Evolutionary conservation across 1,140 invertebrate species (phyloP).

Genomic region (Conus ventricosus): DNA sequence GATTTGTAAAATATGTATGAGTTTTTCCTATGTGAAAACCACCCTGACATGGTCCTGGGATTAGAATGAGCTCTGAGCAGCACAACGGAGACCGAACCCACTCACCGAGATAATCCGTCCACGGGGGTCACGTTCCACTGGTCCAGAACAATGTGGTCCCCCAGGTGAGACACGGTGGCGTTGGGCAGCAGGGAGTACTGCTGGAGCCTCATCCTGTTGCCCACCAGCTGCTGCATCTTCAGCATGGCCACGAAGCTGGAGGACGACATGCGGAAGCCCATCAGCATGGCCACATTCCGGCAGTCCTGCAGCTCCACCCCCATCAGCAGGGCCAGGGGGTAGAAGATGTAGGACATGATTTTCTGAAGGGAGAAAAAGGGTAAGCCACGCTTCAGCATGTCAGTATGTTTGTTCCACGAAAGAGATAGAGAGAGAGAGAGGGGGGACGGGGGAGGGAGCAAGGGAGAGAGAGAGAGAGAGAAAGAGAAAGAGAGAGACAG

Average conservation of each 20-base stretch:
- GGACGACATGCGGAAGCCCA: slow-evolving; percentile 68
- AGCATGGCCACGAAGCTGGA: slow-evolving; percentile 71
- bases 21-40: too few relatives aligned
- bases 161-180: slow-evolving; percentile 27
- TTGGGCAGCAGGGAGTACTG: slow-evolving; percentile 46
- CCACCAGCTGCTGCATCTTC: slow-evolving; percentile 55
- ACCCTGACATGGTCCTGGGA: too few relatives aligned
- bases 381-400: neutral
- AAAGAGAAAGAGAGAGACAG: neutral
- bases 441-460: too few relatives aligned
- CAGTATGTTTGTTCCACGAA: too few relatives aligned
- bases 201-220: slow-evolving; percentile 53
- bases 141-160: slow-evolving; percentile 45
- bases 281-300: slow-evolving; percentile 66
- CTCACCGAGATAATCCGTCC: slow-evolving; percentile 59
- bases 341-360: slow-evolving; percentile 70
- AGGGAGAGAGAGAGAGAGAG: too few relatives aligned
- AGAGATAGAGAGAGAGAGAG: too few relatives aligned
- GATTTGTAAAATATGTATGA: too few relatives aligned
- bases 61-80: too few relatives aligned
- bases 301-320: slow-evolving; percentile 66
- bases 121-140: slow-evolving; percentile 47
- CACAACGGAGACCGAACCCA: too few relatives aligned
- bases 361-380: slow-evolving; percentile 54
- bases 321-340: slow-evolving; percentile 70